Evolutionary conservation across 1,140 invertebrate genomes (phyloP).

Genomic region (Bombus balteatus): DNA sequence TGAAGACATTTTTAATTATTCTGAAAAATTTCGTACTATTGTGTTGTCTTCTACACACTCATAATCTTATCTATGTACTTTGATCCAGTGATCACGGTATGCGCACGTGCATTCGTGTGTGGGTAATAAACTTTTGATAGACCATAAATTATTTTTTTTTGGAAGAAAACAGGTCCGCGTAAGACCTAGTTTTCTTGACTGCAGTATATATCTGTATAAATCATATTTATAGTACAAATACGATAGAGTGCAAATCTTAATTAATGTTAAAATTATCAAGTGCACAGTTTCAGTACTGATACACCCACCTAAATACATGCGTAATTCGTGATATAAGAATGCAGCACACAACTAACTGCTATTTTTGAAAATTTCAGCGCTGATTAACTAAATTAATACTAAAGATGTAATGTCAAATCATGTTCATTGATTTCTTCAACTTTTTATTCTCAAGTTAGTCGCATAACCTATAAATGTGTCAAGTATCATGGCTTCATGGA

Average conservation of each 20-base stretch:
- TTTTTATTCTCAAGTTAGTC: neutral
- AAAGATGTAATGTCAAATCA: neutral
- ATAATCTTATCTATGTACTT: constrained; percentile 12
- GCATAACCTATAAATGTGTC: constrained; percentile 20
- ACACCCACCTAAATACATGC: neutral
- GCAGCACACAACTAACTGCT: neutral
- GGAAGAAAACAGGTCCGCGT: neutral
- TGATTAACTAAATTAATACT: neutral
- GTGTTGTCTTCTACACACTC: too few relatives aligned
- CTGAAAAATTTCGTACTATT: neutral
- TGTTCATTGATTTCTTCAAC: neutral
- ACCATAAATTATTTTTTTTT: neutral
- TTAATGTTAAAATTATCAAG: neutral
- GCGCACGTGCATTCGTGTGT: neutral
- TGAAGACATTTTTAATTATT: constrained; percentile 32
- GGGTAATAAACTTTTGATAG: neutral
- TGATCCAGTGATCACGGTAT: neutral
- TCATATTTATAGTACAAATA: neutral
- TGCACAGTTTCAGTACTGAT: neutral
- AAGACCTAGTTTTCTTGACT: neutral
- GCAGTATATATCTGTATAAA: neutral
- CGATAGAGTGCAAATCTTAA: neutral
- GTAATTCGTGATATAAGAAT: neutral
- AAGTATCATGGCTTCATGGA: constrained; percentile 38
- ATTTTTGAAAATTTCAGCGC: neutral